phyloP scores from a whole-genome alignment of 2,797 vertebrate species.

The Crocidura indochinensis region DNA sequence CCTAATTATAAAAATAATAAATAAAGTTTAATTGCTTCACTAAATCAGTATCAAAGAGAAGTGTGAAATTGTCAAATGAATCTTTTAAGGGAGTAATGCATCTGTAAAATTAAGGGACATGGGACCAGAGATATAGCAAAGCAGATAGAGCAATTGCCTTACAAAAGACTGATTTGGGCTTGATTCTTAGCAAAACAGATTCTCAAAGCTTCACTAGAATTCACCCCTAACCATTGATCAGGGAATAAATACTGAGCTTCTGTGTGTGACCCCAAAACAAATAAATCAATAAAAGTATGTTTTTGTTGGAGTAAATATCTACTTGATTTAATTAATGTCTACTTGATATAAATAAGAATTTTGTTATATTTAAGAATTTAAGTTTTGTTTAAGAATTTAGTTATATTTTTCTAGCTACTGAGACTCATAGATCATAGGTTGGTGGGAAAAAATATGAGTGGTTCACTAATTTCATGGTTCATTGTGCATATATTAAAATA shows the following conservation, averaged over 20 bases:
- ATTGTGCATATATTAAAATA: slow-evolving; percentile 4
- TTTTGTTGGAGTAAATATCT: background rate
- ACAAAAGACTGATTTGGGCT: no score
- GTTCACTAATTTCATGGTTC: slow-evolving; percentile 41
- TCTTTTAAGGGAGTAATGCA: background rate
- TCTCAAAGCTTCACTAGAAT: no score
- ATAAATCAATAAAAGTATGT: no score
- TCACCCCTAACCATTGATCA: no score
- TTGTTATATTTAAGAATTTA: slow-evolving; percentile 8
- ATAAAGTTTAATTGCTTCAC: background rate
- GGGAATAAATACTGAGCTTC: no score
- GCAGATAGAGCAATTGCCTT: no score
- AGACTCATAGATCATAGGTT: slow-evolving; percentile 37
- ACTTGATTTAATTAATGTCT: background rate
- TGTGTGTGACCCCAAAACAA: no score
- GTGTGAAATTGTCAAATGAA: background rate
- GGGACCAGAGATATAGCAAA: background rate
- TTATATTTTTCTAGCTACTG: slow-evolving; percentile 64
- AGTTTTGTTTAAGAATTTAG: slow-evolving; percentile 19
- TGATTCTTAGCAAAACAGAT: no score
- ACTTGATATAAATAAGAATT: slow-evolving; percentile 17
- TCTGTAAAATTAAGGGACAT: background rate
- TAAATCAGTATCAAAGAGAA: slow-evolving; percentile 35
- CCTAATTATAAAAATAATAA: background rate
- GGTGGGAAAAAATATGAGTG: slow-evolving; percentile 3